Evolutionary conservation across 2,797 vertebrate genomes (phyloP), one percentile per base, ranked within the genome.

Genomic region (Coregonus ussuriensis): DNA sequence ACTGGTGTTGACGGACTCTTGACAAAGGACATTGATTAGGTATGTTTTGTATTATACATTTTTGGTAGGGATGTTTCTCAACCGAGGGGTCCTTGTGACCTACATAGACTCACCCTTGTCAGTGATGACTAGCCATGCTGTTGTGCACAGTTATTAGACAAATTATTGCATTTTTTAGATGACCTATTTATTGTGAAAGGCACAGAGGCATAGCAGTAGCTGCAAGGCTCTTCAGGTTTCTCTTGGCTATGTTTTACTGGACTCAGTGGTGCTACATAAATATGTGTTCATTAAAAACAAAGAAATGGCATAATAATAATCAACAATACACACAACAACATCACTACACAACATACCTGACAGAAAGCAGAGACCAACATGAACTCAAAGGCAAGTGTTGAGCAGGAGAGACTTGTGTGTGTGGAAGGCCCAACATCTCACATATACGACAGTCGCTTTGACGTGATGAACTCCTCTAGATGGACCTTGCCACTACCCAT

Each of bases 401-500:
- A 86, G 79, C 75, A 68, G 62, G 47, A 87, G 82, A 87, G 87
- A 86, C 91, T 92, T 91, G 81, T 52, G 68, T 70, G 68, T 70
- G 68, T 41, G 18, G 16, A 37, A 86, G 83, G 88, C 78, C 83
- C 83, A 74, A 88, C 77, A 76, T 81, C 77, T 84, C 53, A 80
- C 74, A 82, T 82, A 68, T 71, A 66, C 47, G 79, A 81, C 76
- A 84, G 72, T 74, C 79, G 77, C 75, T 95, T 96, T 1, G 92
- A 89, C 0, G 93, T 87, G 88, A 96, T 88, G 21, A 94, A 88
- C 74, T 98, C 96, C 74, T 98, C 95, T 15, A 99, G 95, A 11
- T 95, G 95, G 81, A 99, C 84, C 14, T 91, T 95, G 0, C 95
- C 96, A 0, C 97, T 91, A 3, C 98, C 98, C 97, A 99, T 95